Evolutionary conservation across 1,140 invertebrate genomes (phyloP).

Genomic region (Archivesica marissinica): DNA sequence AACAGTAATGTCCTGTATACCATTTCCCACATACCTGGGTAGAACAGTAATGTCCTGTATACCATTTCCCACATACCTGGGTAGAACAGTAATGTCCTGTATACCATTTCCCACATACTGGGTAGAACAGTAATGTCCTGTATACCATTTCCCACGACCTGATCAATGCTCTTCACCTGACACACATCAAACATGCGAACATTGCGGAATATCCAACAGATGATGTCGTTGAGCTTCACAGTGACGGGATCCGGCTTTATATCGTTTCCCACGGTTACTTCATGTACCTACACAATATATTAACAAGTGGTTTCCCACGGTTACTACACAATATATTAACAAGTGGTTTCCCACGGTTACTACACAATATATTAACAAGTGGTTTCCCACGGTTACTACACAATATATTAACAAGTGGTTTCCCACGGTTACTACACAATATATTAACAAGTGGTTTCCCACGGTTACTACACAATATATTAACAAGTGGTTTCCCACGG

Average conservation of each 20-base stretch:
- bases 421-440: no score
- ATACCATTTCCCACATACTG: constrained; percentile 67
- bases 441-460: no score
- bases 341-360: no score
- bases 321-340: no score
- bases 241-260: constrained; percentile 81
- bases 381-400: no score
- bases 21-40: constrained; percentile 71
- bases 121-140: constrained; percentile 65
- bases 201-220: constrained; percentile 81
- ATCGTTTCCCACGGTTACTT: constrained; percentile 76
- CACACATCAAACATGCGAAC: constrained; percentile 73
- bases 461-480: no score
- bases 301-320: no score
- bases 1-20: constrained; percentile 61
- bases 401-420: no score
- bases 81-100: constrained; percentile 63
- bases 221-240: constrained; percentile 80
- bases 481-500: no score
- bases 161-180: constrained; percentile 74
- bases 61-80: constrained; percentile 71
- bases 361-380: no score
- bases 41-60: constrained; percentile 62
- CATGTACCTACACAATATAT: constrained; percentile 76
- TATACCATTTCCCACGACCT: constrained; percentile 71